Percentiles rank a stretch among this genome's conserved stretches.
These are phyloP conservation scores for Pseudomyrmex concolor DNA, from an alignment of 1,140 invertebrate species.

Conservation along the genomic window DNA sequence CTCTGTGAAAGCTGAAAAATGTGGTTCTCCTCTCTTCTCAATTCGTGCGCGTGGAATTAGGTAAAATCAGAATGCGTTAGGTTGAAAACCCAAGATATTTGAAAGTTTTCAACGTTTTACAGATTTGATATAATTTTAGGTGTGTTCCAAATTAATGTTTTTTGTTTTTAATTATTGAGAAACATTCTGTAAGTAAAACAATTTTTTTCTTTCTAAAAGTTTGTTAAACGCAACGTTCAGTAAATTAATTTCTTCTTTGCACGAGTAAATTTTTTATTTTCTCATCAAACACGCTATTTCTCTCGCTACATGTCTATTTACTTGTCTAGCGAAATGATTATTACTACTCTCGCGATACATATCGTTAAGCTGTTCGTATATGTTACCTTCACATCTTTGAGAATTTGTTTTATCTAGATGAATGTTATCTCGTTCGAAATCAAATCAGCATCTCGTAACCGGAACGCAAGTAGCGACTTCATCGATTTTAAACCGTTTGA, in stretches of 20 bases:
- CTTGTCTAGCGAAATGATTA: constrained; percentile 18
- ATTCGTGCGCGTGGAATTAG: neutral
- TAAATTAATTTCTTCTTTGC: constrained; percentile 33
- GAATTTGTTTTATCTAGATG: constrained; percentile 8
- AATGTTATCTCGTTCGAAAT: constrained; percentile 24
- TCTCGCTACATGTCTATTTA: constrained; percentile 17
- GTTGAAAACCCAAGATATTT: too few species aligned
- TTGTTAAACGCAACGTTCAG: neutral
- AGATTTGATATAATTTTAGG: too few species aligned
- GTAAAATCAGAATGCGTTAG: neutral
- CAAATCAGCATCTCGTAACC: constrained; percentile 7
- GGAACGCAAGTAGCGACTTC: constrained; percentile 14
- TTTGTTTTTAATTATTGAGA: too few species aligned
- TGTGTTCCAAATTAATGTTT: too few species aligned
- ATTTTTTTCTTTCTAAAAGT: neutral
- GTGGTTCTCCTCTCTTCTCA: neutral
- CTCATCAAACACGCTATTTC: too few species aligned
- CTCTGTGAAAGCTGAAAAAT: neutral
- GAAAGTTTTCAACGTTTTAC: too few species aligned
- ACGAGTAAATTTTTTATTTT: constrained; percentile 21
- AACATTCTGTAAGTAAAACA: neutral
- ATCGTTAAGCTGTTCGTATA: constrained; percentile 11
- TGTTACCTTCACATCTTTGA: neutral
- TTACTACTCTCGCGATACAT: constrained; percentile 19
- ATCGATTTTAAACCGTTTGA: neutral